These are phyloP conservation scores for Antennarius maculatus DNA, from an alignment of 2,797 vertebrate genomes.

Conservation along the genomic window DNA sequence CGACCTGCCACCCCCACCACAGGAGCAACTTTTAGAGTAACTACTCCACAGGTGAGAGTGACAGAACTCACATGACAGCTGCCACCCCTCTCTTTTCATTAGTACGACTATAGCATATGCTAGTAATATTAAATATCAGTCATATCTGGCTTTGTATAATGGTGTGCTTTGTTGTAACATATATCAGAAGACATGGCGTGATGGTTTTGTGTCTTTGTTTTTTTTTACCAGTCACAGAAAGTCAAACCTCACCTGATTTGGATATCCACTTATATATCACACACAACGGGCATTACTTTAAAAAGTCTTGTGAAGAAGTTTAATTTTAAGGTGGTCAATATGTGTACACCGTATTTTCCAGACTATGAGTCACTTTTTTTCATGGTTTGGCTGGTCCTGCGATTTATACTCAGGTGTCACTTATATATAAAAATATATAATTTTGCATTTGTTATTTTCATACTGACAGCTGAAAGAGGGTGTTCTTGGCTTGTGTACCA, in stretches of 20 bases:
- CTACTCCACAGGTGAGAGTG: slow-evolving; percentile 84
- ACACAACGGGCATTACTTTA: not conserved
- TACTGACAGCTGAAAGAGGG: no score
- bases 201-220: not conserved
- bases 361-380: no score
- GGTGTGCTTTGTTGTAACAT: not conserved
- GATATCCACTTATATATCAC: not conserved
- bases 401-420: no score
- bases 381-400: no score
- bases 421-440: no score
- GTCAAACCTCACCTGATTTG: not conserved
- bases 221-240: not conserved
- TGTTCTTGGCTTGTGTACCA: no score
- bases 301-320: slow-evolving; percentile 8
- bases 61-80: slow-evolving; percentile 1
- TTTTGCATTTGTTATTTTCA: no score
- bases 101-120: not conserved
- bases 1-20: slow-evolving; percentile 84
- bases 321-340: slow-evolving; percentile 2
- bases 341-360: no score
- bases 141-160: not conserved
- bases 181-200: no score
- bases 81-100: not conserved
- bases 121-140: not conserved
- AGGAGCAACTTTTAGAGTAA: slow-evolving; percentile 84